These are phyloP conservation scores for Plebejus anna DNA, from an alignment of 2,888 invertebrate genomes.

Conservation along the genomic window DNA sequence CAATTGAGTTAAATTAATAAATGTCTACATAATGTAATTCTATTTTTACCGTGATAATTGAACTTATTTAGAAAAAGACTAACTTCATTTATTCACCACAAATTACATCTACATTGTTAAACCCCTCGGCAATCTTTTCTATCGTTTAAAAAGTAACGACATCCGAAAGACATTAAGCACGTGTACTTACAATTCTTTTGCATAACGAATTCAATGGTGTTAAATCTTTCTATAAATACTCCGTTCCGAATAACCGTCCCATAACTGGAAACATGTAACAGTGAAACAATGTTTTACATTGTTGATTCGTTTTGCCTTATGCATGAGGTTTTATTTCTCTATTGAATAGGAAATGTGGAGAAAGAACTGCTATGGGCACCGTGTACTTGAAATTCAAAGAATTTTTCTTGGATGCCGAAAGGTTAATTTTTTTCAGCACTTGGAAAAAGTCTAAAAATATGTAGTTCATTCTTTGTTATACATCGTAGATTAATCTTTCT, in stretches of 20 bases:
- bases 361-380: not conserved
- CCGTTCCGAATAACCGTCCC: not conserved
- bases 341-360: not conserved
- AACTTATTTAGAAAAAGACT: no score
- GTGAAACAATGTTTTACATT: not conserved
- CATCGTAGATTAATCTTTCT: no score
- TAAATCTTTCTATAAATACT: not conserved
- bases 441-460: no score
- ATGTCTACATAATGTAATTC: no score
- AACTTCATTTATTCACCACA: not conserved
- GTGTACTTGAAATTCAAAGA: not conserved
- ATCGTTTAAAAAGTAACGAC: not conserved
- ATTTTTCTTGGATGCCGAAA: no score
- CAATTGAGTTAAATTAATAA: no score
- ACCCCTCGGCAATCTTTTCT: not conserved
- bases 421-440: no score
- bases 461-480: no score
- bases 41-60: no score
- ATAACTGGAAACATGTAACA: not conserved
- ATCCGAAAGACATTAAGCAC: not conserved
- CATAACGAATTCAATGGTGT: not conserved
- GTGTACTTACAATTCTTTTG: not conserved
- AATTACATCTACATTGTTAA: not conserved
- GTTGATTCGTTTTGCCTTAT: slow-evolving; percentile 8
- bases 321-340: not conserved